A percentile compares a stretch with the other conserved stretches of the same genome.
These are phyloP conservation scores for Heteropelma amictum DNA, from an alignment of 2,888 invertebrate genomes.

Conservation along the genomic window DNA sequence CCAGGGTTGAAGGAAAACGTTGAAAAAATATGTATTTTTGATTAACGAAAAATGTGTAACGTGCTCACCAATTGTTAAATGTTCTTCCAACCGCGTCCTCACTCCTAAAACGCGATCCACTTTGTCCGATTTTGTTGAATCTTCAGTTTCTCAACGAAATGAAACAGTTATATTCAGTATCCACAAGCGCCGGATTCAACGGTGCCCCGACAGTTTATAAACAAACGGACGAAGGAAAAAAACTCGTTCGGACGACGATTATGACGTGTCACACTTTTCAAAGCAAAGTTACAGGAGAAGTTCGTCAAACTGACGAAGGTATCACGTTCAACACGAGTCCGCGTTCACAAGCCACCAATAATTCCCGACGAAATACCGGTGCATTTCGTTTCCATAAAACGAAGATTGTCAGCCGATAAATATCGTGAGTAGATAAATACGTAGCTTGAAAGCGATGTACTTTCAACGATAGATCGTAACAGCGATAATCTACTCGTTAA, in stretches of 20 bases:
- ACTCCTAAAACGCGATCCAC: conserved; percentile 71
- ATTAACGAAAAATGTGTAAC: neutral
- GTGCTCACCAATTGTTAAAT: conserved; percentile 75
- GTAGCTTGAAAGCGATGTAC: no score
- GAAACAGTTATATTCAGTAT: neutral
- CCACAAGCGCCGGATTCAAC: neutral
- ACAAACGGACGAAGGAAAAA: neutral
- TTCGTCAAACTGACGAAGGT: conserved; percentile 13
- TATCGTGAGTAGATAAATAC: no score
- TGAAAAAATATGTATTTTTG: neutral
- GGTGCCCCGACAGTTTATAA: no score
- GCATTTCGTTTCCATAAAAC: neutral
- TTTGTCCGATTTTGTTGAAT: conserved; percentile 59
- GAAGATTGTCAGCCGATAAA: neutral
- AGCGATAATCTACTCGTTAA: neutral
- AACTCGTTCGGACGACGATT: neutral
- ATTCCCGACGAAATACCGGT: neutral
- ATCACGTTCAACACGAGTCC: conserved; percentile 34
- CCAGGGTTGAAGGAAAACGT: neutral
- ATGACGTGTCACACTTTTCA: conserved; percentile 3
- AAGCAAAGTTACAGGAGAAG: conserved; percentile 12
- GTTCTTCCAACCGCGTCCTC: conserved; percentile 65
- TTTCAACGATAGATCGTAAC: neutral
- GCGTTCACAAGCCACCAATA: conserved; percentile 47
- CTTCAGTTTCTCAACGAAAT: neutral